Evolutionary conservation across 1,140 invertebrate species (phyloP), one percentile per base, ranked within the genome.

Genomic region (Hycleus phaleratus): DNA sequence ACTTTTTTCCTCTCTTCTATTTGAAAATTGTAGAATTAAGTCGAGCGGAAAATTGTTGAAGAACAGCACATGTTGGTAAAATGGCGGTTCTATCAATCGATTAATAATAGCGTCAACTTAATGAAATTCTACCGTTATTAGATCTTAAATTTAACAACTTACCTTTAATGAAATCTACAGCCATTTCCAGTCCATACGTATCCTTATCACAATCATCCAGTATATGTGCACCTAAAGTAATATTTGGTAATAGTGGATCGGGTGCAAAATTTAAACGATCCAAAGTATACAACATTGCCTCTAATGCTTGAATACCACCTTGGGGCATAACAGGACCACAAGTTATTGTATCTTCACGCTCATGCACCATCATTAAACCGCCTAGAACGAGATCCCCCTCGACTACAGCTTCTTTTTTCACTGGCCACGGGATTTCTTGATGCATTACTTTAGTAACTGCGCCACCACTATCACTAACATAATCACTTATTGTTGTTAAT

Each of bases 111-210:
- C 18, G 18, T 2, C 18, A 18, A 18, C 18, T 1, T 1, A 18
- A 18, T 18, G 18, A 18, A 18, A 18, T 18, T 18, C 18, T 18
- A 18, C 18, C 18, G 18, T 18, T 18, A 18, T 18, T 18, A 32
- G 32, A 32, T 0, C 7, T 32, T 5, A 49, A n/a, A 55, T n/a
- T 45, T n/a, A 4, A 26, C 38, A 1, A 58, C 85, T 80, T 76
- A 96, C 94, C 93, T 87, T 96, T 93, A 59, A 97, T 97, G 72
- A 97, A 97, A 74, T 97, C 93, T 5, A 97, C 90, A 5, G 93
- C 91, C 85, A 97, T 95, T 69, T 97, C 93, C 39, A 97, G 76
- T 4, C 95, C 94, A 72, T 95, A 96, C 1, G 93, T 97, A 71
- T 97, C 94, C 75, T 93, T 91, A 75, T 97, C 94, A 75, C 95